Percentiles rank a stretch among this genome's conserved stretches.
These are phyloP conservation scores for Spatulosminthurus flaviceps DNA, from an alignment of 2,888 invertebrate genomes.

Conservation along the genomic window DNA sequence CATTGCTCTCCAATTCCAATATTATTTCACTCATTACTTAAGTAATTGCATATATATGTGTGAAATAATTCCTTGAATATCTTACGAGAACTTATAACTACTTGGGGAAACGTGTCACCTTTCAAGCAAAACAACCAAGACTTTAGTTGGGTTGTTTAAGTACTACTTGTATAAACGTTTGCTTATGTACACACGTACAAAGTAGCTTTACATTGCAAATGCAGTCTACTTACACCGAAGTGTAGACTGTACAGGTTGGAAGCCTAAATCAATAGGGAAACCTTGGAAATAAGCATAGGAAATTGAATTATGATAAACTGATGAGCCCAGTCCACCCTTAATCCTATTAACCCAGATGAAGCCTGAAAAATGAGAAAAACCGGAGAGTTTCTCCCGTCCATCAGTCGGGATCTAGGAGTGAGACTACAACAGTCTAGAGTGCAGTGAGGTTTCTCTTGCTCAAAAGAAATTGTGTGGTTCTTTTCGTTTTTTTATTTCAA, in stretches of 20 bases:
- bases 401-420: constrained; percentile 18
- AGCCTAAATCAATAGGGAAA: constrained; percentile 11
- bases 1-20: too few relatives aligned
- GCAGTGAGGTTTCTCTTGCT: not conserved
- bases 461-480: not conserved
- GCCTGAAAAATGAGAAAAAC: constrained; percentile 9
- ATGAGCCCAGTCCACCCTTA: constrained; percentile 23
- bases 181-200: too few relatives aligned
- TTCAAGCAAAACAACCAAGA: too few relatives aligned
- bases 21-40: too few relatives aligned
- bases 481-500: not conserved
- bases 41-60: too few relatives aligned
- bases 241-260: not conserved
- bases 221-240: too few relatives aligned
- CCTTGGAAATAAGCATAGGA: constrained; percentile 8
- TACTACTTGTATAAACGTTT: too few relatives aligned
- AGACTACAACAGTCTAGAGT: not conserved
- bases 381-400: not conserved
- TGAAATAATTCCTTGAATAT: too few relatives aligned
- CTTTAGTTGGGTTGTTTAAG: too few relatives aligned
- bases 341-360: constrained; percentile 36
- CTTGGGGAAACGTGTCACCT: too few relatives aligned
- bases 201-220: too few relatives aligned
- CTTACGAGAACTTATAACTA: too few relatives aligned
- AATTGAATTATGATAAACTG: constrained; percentile 23